Evolutionary conservation across 1,140 invertebrate species (phyloP), one percentile per base, ranked within the genome.

Genomic region (Dendrolimus kikuchii): DNA sequence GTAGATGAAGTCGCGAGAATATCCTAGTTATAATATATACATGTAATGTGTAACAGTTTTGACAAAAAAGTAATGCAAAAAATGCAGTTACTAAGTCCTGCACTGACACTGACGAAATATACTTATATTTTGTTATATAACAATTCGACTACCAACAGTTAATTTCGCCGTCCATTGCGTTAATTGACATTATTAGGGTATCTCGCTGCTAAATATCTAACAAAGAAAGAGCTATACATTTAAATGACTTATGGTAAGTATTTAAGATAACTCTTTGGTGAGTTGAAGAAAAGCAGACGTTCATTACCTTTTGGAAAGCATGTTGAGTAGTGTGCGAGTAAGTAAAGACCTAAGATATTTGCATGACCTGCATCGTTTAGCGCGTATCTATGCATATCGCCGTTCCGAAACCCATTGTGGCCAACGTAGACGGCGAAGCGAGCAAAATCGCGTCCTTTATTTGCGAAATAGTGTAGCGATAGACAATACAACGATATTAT

Each of bases 331-430:
- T 65, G 64, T 66, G 68, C 63, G 62, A 67, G 66, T 55, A 60
- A 52, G 59, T 36, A 49, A 55, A 50, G 54, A 67, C 46, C 55
- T 63, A 23, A 23, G 23, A 23, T 69, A 77, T 78, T 77, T 68
- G 71, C 74, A 79, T 71, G 68, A 59, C 51, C 63, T 74, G 70
- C 66, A 71, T 62, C 66, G 60, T 59, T 76, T 66, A 61, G 53
- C 55, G 63, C 70, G 70, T 81, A 84, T 84, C 77, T 77, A 71
- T 81, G 81, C 73, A 80, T 75, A 84, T 82, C 71, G 62, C 60
- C 63, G 64, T 73, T 68, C 74, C 70, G 67, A 75, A 72, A 73
- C 66, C 81, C 71, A 82, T 84, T 82, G 81, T 81, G 68, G 54
- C 70, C 67, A 75, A 67, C 59, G 71, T 72, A 68, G 66, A 68